Conservation (phyloP, 2,888 invertebrate species). For the Kuschelorhynchus macadamiae region DNA sequence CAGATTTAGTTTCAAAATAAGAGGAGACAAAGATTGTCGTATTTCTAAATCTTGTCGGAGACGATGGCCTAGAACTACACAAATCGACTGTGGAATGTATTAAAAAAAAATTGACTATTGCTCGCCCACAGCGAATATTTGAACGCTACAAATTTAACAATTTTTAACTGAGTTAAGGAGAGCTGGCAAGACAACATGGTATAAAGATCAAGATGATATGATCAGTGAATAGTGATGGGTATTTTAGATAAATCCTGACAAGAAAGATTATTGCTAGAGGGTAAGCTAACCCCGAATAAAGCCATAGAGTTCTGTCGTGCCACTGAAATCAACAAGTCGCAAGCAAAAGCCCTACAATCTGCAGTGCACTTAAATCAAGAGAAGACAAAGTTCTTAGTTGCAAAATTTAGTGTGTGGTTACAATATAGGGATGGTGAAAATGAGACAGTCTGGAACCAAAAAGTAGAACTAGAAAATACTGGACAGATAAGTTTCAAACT, state of each 20-base stretch:
- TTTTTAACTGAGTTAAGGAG: conserved; percentile 52
- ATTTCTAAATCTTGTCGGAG: conserved; percentile 46
- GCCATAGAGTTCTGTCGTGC: conserved; percentile 23
- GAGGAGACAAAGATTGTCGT: conserved; percentile 45
- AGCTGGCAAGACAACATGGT: conserved; percentile 54
- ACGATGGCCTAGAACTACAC: conserved; percentile 50
- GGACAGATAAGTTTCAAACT: conserved; percentile 14
- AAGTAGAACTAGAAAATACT: neutral
- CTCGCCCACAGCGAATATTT: conserved; percentile 46
- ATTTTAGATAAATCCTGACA: conserved; percentile 49
- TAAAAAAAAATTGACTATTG: conserved; percentile 45
- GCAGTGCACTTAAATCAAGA: conserved; percentile 2
- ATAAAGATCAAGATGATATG: conserved; percentile 54
- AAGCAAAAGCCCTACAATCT: conserved; percentile 1
- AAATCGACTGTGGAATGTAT: conserved; percentile 35
- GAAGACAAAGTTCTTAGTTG: neutral
- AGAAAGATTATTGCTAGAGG: conserved; percentile 27
- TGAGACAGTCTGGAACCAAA: neutral
- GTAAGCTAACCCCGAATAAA: conserved; percentile 20
- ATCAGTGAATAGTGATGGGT: conserved; percentile 55
- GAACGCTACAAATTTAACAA: no score
- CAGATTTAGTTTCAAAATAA: conserved; percentile 14
- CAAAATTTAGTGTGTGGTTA: conserved; percentile 4
- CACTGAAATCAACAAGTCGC: conserved; percentile 7
- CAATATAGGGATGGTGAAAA: no score